Base-by-base conservation (phyloP, 1,140 invertebrate genomes). In the Lucilia sericata region DNA sequence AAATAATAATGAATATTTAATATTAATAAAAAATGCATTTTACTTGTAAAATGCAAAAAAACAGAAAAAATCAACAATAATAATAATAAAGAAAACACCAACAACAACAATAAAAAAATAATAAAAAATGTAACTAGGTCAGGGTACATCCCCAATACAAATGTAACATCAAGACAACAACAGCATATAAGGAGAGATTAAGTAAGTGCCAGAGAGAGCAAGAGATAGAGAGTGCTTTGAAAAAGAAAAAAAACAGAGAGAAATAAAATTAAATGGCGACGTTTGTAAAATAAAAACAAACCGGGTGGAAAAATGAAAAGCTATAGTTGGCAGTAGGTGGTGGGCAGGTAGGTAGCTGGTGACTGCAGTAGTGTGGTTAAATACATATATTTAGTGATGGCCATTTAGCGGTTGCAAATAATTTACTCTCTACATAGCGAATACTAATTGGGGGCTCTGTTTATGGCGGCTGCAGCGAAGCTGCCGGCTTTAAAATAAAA, bases 51-150 rank as follows among this genome's bases (percentile, higher is more conserved):
- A 30, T 30, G 21, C 10, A 70, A 70, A 10, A 82, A 82, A 36
- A 82, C 25, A 30, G 25, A 30, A 30, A 30, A 30, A 30, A 30
- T 30, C 25, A 30, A 30, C 25, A 30, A 30, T 30, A 30, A 36
- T 36, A 65, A 65, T 65, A 82, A 82, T 60, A 82, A 82, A 14
- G 60, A 82, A 8, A 5, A 55, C 5, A 65, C 36, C 81, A 82
- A 2, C 81, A 81, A 81, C 76, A 81, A 82, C 81, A 65, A 36
- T 36, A 42, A 8, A 78, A 78, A 19, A 78, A 84, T 47, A 84
- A 60, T 60, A 81, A 82, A 55, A 81, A 83, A 87, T 87, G 87
- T 85, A 90, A 90, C 85, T 89, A 87, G 88, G 88, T 90, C 88
- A 90, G 88, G 88, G 88, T 88, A 86, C 87, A 89, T 84, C 25